Conservation (phyloP, 2,888 invertebrate species). For the Torymus texanus region DNA sequence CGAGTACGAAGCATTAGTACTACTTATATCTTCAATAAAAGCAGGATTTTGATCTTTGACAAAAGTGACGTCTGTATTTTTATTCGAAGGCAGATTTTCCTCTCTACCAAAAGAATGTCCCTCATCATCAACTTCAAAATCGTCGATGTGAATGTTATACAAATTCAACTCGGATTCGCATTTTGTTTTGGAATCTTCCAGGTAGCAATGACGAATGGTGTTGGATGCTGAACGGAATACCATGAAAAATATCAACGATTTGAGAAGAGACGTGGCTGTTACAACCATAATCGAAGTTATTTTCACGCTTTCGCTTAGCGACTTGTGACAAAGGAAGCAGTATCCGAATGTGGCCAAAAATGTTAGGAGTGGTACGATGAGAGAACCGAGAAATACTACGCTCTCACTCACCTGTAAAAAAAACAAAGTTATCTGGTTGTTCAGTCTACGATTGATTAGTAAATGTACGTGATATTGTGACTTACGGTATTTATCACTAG, state of each 20-base stretch:
- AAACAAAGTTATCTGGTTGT: not conserved
- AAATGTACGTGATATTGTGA: not conserved
- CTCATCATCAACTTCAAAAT: not conserved
- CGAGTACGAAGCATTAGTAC: too few species aligned
- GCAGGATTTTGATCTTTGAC: too few species aligned
- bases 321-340: not conserved
- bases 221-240: slow-evolving; percentile 37
- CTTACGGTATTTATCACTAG: slow-evolving; percentile 40
- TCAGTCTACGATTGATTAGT: too few species aligned
- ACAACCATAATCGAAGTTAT: not conserved
- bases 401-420: slow-evolving; percentile 38
- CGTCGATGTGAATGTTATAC: slow-evolving; percentile 38
- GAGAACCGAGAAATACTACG: slow-evolving; percentile 25
- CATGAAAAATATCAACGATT: slow-evolving; percentile 30
- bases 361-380: not conserved
- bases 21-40: too few species aligned
- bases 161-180: slow-evolving; percentile 43
- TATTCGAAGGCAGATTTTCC: not conserved
- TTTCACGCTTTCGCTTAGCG: not conserved
- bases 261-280: not conserved
- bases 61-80: too few species aligned
- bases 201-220: slow-evolving; percentile 35
- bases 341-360: not conserved
- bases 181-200: slow-evolving; percentile 42
- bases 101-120: not conserved